Conservation (phyloP, 2,113 vertebrate genomes). For the Pterophyllum scalare region DNA sequence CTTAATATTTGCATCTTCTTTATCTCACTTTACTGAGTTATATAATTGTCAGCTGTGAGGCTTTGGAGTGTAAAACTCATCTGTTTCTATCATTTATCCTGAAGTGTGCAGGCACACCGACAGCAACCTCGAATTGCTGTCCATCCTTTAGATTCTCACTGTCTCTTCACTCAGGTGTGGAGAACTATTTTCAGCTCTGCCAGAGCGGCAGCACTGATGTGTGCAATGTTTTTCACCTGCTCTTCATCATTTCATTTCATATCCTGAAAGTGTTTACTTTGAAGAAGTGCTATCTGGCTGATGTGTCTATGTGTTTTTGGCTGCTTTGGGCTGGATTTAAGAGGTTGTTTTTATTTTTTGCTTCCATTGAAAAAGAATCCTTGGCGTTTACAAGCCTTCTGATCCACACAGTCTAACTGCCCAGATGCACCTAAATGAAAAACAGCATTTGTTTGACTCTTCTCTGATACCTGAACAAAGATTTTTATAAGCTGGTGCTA, state of each 20-base stretch:
- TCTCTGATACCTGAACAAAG: constrained; percentile 31
- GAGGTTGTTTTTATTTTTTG: constrained; percentile 44
- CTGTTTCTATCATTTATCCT: constrained; percentile 59
- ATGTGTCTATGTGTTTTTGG: constrained; percentile 57
- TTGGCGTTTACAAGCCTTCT: constrained; percentile 44
- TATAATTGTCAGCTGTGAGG: constrained; percentile 61
- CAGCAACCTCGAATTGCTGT: constrained; percentile 52
- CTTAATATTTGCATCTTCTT: constrained; percentile 47
- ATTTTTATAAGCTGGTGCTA: constrained; percentile 12
- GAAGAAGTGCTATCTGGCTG: constrained; percentile 58
- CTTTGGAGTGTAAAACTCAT: constrained; percentile 59
- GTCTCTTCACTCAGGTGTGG: constrained; percentile 64
- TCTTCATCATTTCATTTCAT: constrained; percentile 78
- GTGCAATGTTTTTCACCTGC: constrained; percentile 75
- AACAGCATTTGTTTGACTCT: constrained; percentile 27
- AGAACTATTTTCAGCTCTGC: constrained; percentile 69
- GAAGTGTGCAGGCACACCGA: constrained; percentile 51
- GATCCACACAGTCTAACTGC: constrained; percentile 29
- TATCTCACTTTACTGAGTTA: constrained; percentile 41
- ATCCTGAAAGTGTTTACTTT: constrained; percentile 70
- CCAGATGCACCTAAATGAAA: constrained; percentile 27
- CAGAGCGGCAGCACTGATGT: constrained; percentile 74
- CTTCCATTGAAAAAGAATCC: constrained; percentile 42
- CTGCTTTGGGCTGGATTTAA: constrained; percentile 62
- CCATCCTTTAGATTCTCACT: constrained; percentile 57